phyloP scores from a whole-genome alignment of 2,888 invertebrate genomes.

The Eurois occulta region DNA sequence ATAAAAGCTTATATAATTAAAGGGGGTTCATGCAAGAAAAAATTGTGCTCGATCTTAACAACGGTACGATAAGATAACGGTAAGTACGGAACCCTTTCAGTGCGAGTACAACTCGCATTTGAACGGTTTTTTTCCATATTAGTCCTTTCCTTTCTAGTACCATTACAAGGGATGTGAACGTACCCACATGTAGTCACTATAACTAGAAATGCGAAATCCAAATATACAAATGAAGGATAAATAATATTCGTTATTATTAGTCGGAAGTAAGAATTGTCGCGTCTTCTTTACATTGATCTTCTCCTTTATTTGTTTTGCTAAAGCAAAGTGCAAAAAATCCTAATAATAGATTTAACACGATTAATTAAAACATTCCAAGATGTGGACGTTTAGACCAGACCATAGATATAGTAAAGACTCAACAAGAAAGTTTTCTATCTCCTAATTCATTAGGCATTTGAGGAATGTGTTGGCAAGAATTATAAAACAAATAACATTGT shows the following conservation, averaged over 20 bases:
- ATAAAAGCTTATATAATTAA: too few relatives aligned
- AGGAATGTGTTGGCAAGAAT: not conserved
- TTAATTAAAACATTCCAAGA: constrained; percentile 10
- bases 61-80: too few relatives aligned
- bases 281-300: constrained; percentile 13
- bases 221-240: not conserved
- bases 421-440: constrained; percentile 35
- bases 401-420: too few relatives aligned
- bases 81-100: not conserved
- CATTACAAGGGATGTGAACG: not conserved
- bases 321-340: not conserved
- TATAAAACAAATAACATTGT: constrained; percentile 26
- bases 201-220: not conserved
- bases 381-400: too few relatives aligned
- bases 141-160: not conserved
- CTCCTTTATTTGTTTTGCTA: constrained; percentile 3
- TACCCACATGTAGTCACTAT: too few relatives aligned
- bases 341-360: not conserved
- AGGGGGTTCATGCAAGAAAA: too few relatives aligned
- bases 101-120: not conserved
- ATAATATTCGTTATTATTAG: not conserved
- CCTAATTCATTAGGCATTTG: constrained; percentile 2
- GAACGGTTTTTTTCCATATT: not conserved
- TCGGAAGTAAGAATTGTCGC: constrained; percentile 8
- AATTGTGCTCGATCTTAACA: too few relatives aligned